Evolutionary conservation across 2,888 invertebrate genomes (phyloP), one percentile per base, ranked within the genome.

Genomic region (Hecatera dysodea): DNA sequence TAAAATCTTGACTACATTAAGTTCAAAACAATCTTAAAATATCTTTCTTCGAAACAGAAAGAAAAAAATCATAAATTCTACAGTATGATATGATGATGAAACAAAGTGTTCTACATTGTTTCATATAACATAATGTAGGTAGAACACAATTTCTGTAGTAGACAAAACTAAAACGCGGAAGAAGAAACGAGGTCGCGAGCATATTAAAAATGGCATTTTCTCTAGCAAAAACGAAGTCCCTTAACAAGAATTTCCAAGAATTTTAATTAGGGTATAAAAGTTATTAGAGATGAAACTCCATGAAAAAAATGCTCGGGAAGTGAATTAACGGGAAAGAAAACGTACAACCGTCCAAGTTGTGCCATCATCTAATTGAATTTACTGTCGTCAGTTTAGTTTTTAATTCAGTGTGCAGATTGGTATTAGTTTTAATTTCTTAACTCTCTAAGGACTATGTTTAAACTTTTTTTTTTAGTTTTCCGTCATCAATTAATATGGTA

Each of bases 181-280:
- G 36, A 62, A 44, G 68, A 42, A 52, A 56, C 9, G 0, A 12
- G 11, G 1, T n/a, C 8, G 19, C 12, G 22, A 24, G 9, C 19
- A n/a, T 12, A 22, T 29, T 48, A 2, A 62, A 29, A 6, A 57
- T n/a, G 11, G n/a, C 1, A 11, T 2, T 11, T n/a, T 48, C 61
- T 22, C 11, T n/a, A 15, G 11, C 17, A 29, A 64, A 78, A 44
- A n/a, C n/a, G n/a, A n/a, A 67, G 60, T 29, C 29, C 4, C 7
- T 29, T 42, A 19, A n/a, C 11, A 42, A 6, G 44, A 19, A n/a
- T 19, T 72, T 72, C 61, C 42, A 15, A 22, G 11, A 78, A 76
- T 36, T 76, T 76, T 78, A 67, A 61, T 72, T 53, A 72, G n/a
- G 11, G 19, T 52, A n/a, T 24, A n/a, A 56, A 56, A 52, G 22